A percentile compares a stretch with the other conserved stretches of the same genome.
Conservation (phyloP, 2,888 invertebrate genomes). For the Diachrysia chrysitis region DNA sequence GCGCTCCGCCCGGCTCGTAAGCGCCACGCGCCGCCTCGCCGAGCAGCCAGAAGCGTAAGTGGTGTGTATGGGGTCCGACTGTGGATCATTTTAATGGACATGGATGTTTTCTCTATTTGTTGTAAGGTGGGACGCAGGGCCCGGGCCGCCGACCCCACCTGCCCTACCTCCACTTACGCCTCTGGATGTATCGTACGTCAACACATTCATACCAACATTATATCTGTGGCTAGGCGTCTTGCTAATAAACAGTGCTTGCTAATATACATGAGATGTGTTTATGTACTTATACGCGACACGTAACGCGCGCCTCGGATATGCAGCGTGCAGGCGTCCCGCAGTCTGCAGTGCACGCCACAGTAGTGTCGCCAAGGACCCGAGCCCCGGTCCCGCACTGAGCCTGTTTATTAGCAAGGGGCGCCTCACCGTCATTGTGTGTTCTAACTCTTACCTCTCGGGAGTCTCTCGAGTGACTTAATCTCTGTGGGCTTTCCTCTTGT, state of each 20-base stretch:
- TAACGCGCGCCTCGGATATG: conserved; percentile 40
- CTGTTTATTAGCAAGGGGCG: conserved; percentile 66
- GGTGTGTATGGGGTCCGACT: conserved; percentile 85
- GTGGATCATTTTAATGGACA: conserved; percentile 81
- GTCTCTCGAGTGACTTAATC: conserved; percentile 52
- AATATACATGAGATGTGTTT: conserved; percentile 39
- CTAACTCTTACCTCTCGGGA: conserved; percentile 54
- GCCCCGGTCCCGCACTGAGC: conserved; percentile 7
- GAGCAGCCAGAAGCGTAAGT: conserved; percentile 88
- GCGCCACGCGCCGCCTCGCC: conserved; percentile 56
- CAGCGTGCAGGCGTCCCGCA: too few relatives aligned
- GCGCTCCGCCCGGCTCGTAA: conserved; percentile 16
- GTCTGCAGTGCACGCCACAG: too few relatives aligned
- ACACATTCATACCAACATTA: conserved; percentile 66
- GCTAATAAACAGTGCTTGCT: conserved; percentile 77
- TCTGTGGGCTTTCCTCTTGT: conserved; percentile 57
- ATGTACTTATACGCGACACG: conserved; percentile 28
- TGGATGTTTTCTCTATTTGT: conserved; percentile 86
- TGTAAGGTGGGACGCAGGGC: conserved; percentile 89
- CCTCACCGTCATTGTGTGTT: conserved; percentile 57
- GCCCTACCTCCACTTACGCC: conserved; percentile 90
- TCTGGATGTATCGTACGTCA: conserved; percentile 90
- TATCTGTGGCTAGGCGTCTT: conserved; percentile 60
- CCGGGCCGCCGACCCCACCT: conserved; percentile 89
- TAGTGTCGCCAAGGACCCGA: conserved; percentile 31